Conservation (phyloP, 1,140 invertebrate species). For the Atta colombica region DNA sequence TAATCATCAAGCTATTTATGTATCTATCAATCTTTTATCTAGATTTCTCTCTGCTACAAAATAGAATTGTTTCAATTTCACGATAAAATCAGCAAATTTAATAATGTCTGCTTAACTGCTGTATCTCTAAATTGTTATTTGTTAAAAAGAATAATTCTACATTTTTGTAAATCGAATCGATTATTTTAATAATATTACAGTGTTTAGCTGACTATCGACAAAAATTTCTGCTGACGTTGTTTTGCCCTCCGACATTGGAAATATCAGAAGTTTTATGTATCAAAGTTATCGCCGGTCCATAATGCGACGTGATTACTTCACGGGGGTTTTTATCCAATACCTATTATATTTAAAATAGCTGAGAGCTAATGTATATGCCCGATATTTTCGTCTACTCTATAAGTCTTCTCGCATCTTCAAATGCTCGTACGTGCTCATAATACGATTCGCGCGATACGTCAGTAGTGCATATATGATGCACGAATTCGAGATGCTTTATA, state of each 20-base stretch:
- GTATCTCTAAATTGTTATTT: not conserved
- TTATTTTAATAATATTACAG: slow-evolving; percentile 7
- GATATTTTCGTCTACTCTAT: slow-evolving; percentile 49
- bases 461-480: slow-evolving; percentile 45
- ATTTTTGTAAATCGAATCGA: not conserved
- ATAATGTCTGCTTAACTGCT: not conserved
- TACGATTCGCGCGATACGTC: slow-evolving; percentile 60
- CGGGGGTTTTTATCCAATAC: slow-evolving; percentile 52
- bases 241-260: not conserved
- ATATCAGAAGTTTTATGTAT: slow-evolving; percentile 18
- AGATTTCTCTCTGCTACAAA: not conserved
- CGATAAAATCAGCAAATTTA: slow-evolving; percentile 10
- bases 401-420: slow-evolving; percentile 48
- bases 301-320: slow-evolving; percentile 18
- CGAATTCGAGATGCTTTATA: slow-evolving; percentile 52
- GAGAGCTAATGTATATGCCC: slow-evolving; percentile 49
- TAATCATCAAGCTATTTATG: not conserved
- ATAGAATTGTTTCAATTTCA: not conserved
- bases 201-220: slow-evolving; percentile 18
- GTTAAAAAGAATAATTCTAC: not conserved
- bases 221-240: slow-evolving; percentile 2
- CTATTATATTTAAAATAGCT: slow-evolving; percentile 53
- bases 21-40: slow-evolving; percentile 16
- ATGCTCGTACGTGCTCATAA: slow-evolving; percentile 43
- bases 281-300: slow-evolving; percentile 44